Evolutionary conservation across 2,888 invertebrate species (phyloP), one percentile per base, ranked within the genome.

Genomic region (Apamea monoglypha): DNA sequence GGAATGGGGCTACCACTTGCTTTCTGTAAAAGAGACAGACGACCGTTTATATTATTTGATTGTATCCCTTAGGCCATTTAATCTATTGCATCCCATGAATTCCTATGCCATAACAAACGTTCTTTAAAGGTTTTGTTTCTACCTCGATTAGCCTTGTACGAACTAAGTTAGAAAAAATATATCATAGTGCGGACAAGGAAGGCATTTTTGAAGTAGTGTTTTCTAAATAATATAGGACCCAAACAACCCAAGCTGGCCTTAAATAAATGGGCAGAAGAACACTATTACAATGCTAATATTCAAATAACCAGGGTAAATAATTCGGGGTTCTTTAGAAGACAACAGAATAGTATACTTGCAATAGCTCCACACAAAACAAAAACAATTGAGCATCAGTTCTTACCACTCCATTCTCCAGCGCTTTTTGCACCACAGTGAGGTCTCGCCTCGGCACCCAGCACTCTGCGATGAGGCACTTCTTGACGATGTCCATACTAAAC

Each of bases 401-500:
- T 92, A 98, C 98, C 91, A 99, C 98, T 86, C 99, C 99, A 90
- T 98, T 97, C 50, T 98, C 97, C 76, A 99, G 95, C 0, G 99
- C 98, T 91, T 98, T 97, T 91, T 98, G 98, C 18, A 99, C 98
- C 7, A 97, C 94, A 29, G 97, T 97, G 59, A 99, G 94, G 90
- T 98, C 98, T 71, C 96, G 95, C 2, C 97, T 96, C 0, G 99
- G 98, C 81, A 98, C 98, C 99, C 99, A 99, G 91, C 98, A 98
- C 94, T 99, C 99, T 0, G 98, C 99, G 87, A 99, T 98, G 50
- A 99, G 97, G 93, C 99, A 99, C 92, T 99, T 99, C 95, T 98
- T 98, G 2, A 98, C 98, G 16, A 99, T 98, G 92, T 99, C 99
- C 97, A 99, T 97, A 93, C 98, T 99, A 96, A 99, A 99, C 96